Base-by-base conservation (phyloP, 2,888 invertebrate species). In the Doris montereyensis region DNA sequence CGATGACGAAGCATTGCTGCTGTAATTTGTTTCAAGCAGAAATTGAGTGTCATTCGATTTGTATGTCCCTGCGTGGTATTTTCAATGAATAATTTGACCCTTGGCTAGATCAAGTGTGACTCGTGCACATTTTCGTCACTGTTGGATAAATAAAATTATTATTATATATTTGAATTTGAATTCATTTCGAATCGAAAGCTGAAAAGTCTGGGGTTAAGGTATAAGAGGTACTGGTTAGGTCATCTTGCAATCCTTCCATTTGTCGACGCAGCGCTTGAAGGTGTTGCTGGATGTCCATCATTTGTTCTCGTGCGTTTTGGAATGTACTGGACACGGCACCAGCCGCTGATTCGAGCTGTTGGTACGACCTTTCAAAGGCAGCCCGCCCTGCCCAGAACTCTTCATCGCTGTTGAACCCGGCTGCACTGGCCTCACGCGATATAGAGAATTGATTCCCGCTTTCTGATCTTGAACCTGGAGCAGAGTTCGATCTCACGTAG, bases 281-380 rank as follows among this genome's bases (percentile, higher is more conserved):
- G 76, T 88, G 88, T 13, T 85, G 80, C 72, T 89, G 88, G 24
- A 89, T 89, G 73, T 89, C 88, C 67, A 87, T 86, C 88, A 89
- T 89, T 78, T 89, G 87, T 21, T 84, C 83, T 26, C 87, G 84
- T 0, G 88, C 88, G 78, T 88, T 86, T 58, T 86, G 84, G 79
- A 87, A 87, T 67, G 85, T 84, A 2, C 52, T 41, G 52, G 52
- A 41, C 52, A 41, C 52, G 8, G 52, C 17, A 81, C 82, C 57
- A 81, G 86, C 83, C 2, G 86, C 82, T 13, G 83, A 82, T 41
- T 86, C 86, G 13, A 86, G 60, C n/a, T 84, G 79, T 58, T 80
- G 74, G 76, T 81, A 10, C 8, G 52, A 41, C 17, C 52, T 41
- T 17, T 41, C 52, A 10, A 41, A 41, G 5, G 52, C 8, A 41